These are phyloP conservation scores for Darwinula stevensoni DNA, from an alignment of 2,888 invertebrate genomes.

Conservation along the genomic window DNA sequence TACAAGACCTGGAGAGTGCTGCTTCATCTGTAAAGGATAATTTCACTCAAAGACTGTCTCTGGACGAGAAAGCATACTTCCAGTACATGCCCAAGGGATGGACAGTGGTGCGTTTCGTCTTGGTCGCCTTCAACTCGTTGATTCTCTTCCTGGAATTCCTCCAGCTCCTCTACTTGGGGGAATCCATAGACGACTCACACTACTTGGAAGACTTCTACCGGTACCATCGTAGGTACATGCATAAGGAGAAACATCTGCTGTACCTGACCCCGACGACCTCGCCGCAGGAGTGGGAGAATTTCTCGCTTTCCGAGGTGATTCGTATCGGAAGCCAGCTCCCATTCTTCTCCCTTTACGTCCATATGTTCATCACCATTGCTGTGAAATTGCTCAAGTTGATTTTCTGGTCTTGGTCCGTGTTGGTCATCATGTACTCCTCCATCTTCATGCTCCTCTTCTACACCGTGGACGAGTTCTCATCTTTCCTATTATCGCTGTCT, in stretches of 20 bases:
- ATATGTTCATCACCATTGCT: neutral
- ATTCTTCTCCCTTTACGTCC: neutral
- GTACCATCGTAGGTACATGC: too few species aligned
- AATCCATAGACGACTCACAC: neutral
- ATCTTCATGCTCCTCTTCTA: neutral
- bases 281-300: too few species aligned
- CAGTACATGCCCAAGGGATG: neutral
- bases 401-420: neutral
- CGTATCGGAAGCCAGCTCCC: neutral
- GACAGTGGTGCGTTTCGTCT: neutral
- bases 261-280: neutral
- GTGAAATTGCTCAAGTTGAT: conserved; percentile 1
- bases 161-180: neutral
- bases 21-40: too few species aligned
- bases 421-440: neutral
- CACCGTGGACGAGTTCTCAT: neutral
- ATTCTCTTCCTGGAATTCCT: neutral
- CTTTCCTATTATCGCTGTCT: conserved; percentile 25
- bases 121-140: neutral
- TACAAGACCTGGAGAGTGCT: too few species aligned
- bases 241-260: too few species aligned
- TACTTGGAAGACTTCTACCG: neutral
- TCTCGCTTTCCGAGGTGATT: neutral
- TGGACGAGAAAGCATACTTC: too few species aligned
- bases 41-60: too few species aligned